These are phyloP conservation scores for Chorisops tibialis DNA, from an alignment of 2,888 invertebrate species.

Conservation along the genomic window DNA sequence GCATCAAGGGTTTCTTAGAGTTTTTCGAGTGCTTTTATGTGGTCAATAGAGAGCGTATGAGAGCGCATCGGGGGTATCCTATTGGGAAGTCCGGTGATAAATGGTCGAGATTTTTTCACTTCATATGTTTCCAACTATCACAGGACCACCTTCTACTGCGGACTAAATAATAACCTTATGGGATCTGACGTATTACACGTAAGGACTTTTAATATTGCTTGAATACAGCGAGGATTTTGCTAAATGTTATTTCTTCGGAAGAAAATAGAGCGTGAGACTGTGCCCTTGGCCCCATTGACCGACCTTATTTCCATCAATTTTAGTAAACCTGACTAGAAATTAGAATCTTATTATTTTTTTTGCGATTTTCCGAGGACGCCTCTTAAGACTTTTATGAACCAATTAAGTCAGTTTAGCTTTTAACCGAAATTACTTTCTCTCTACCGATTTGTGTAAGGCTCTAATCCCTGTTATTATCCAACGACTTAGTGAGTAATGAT, in stretches of 20 bases:
- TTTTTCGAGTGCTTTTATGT: conserved; percentile 12
- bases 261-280: too few species aligned
- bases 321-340: too few species aligned
- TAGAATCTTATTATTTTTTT: background rate
- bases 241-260: background rate
- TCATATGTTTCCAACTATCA: background rate
- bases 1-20: conserved; percentile 14
- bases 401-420: conserved; percentile 21
- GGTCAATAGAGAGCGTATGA: conserved; percentile 6
- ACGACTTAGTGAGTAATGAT: conserved; percentile 31
- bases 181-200: background rate
- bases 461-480: conserved; percentile 30
- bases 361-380: background rate
- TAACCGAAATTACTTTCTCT: conserved; percentile 22
- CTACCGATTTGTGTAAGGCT: conserved; percentile 4
- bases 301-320: too few species aligned
- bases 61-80: conserved; percentile 23
- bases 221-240: background rate
- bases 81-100: conserved; percentile 21
- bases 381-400: conserved; percentile 23
- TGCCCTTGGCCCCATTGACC: too few species aligned
- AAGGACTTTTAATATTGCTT: conserved; percentile 1
- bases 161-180: conserved; percentile 21
- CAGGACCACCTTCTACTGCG: background rate
- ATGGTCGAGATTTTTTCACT: conserved; percentile 18